Percentiles rank a stretch among this genome's conserved stretches.
Conservation (phyloP, 1,140 invertebrate species). For the Lycorma delicatula region DNA sequence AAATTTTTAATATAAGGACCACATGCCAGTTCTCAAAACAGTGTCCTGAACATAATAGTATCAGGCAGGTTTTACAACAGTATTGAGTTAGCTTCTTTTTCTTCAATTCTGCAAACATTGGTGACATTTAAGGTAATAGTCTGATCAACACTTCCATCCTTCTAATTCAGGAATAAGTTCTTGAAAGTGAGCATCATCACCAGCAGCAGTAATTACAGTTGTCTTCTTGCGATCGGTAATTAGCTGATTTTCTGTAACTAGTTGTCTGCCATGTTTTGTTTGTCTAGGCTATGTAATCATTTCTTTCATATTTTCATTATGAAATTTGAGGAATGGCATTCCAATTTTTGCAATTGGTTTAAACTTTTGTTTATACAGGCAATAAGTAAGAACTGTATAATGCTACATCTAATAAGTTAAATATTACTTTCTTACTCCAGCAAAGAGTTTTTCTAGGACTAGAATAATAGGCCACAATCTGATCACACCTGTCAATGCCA, state of each 20-base stretch:
- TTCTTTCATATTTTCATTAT: not conserved
- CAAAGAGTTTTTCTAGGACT: constrained; percentile 28
- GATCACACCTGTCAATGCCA: constrained; percentile 30
- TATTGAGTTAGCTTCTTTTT: not conserved
- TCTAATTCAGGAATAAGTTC: not conserved
- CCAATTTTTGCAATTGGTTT: no score
- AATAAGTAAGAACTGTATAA: not conserved
- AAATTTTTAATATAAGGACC: no score
- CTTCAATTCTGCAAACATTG: not conserved
- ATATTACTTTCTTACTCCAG: constrained; percentile 32
- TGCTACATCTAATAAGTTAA: constrained; percentile 5
- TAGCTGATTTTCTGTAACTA: not conserved
- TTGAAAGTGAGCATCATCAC: no score
- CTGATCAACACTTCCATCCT: not conserved
- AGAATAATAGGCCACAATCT: constrained; percentile 30
- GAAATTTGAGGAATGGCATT: not conserved
- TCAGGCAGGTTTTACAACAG: not conserved
- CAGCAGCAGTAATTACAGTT: no score
- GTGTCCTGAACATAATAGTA: not conserved
- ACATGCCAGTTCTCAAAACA: constrained; percentile 1
- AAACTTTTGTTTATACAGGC: not conserved
- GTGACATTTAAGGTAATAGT: not conserved
- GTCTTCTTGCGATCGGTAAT: not conserved
- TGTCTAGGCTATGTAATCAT: not conserved
- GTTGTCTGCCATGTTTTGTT: not conserved